Base-by-base conservation (phyloP, 2,888 invertebrate species). In the Phaedon cochleariae region DNA sequence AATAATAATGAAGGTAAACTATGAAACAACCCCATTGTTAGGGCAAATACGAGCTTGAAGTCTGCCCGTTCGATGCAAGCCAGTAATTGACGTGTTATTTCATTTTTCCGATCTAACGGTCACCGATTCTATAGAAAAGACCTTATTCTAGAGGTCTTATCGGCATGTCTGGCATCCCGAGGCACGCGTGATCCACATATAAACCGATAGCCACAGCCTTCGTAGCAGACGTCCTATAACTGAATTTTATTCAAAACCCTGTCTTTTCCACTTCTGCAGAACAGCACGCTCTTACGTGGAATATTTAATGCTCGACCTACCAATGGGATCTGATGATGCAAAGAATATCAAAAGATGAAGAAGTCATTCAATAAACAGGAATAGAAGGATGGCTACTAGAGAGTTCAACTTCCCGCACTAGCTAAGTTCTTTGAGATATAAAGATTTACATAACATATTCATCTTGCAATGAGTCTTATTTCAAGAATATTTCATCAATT, bases 181-280 rank as follows among this genome's bases (percentile, higher is more conserved):
- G 17, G 21, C 22, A 37, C 7, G 21, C 79, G 79, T 80, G 79
- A 76, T 75, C 72, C 68, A 76, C 74, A 79, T 79, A 72, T 72
- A 67, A 76, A 76, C 61, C 65, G 60, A 70, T 62, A 70, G 64
- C 71, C 73, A 65, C 71, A 70, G 62, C 69, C 70, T 69, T 62
- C 46, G 71, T 74, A 72, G 74, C 76, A 75, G 73, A 75, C 75
- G 77, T 75, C 76, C 70, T 70, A 69, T 77, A 78, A 79, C 77
- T 77, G 74, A 76, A 77, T 79, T 79, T 78, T 77, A 64, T 70
- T 72, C 69, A 72, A 73, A 76, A 76, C 70, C 70, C 65, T 69
- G 64, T 69, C 71, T 72, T 72, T 70, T 66, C 68, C 61, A 46
- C 34, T 31, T 53, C 58, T 52, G 22, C 55, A 54, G 48, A 45